A percentile compares a stretch with the other conserved stretches of the same genome.
Evolutionary conservation across 1,140 invertebrate genomes (phyloP).

Genomic region (Leguminivora glycinivorella): DNA sequence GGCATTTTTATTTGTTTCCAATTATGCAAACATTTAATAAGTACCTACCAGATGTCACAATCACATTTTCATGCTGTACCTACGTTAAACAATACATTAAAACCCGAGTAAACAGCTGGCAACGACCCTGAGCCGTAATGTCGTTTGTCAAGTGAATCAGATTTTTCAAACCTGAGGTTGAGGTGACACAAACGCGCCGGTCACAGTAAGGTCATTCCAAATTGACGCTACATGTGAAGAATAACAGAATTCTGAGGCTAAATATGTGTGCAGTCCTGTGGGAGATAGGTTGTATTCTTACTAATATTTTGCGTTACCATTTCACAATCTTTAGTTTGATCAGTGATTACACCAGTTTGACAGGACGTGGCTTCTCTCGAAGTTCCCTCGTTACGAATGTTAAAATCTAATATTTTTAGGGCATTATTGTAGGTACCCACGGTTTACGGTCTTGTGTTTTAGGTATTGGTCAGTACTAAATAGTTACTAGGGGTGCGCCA

Average conservation of each 20-base stretch:
- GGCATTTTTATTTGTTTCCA: no score
- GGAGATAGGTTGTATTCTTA: not conserved
- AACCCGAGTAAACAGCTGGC: not conserved
- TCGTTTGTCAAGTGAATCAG: slow-evolving; percentile 6
- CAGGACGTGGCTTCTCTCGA: no score
- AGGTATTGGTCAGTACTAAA: no score
- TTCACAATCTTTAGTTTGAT: no score
- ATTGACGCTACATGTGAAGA: slow-evolving; percentile 1
- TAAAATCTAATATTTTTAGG: no score
- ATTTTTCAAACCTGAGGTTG: slow-evolving; percentile 6
- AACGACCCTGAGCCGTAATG: slow-evolving; percentile 14
- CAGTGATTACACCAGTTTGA: no score
- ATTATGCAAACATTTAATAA: not conserved
- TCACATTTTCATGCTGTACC: not conserved
- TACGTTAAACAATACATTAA: not conserved
- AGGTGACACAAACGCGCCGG: slow-evolving; percentile 10
- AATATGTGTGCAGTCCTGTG: not conserved
- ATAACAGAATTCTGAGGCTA: not conserved
- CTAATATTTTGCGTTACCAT: no score
- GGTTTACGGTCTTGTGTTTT: no score
- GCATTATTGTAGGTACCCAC: no score
- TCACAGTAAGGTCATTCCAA: not conserved
- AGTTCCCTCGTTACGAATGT: no score
- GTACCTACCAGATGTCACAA: not conserved
- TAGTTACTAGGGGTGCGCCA: no score